These are phyloP conservation scores for Abrostola triplasia DNA, from an alignment of 2,888 invertebrate species.

Conservation along the genomic window DNA sequence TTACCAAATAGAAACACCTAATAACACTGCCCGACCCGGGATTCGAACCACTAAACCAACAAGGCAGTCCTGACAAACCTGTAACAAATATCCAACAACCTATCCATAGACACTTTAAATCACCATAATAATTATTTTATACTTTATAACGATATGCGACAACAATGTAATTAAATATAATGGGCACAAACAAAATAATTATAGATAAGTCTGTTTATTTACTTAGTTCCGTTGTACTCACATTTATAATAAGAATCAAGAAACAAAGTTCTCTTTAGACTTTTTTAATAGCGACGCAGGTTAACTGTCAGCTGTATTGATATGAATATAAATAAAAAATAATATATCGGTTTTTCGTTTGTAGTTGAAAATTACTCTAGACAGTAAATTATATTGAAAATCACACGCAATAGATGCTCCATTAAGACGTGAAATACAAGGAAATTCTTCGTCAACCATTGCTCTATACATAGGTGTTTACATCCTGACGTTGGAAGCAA, in stretches of 20 bases:
- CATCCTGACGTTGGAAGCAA: constrained; percentile 8
- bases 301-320: neutral
- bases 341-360: too few species aligned
- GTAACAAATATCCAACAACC: too few species aligned
- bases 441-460: neutral
- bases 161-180: constrained; percentile 2
- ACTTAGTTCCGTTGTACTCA: neutral
- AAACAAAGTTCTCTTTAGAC: neutral
- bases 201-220: neutral
- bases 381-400: too few species aligned
- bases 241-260: neutral
- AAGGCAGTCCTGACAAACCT: too few species aligned
- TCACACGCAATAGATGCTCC: too few species aligned
- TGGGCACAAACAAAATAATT: neutral
- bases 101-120: too few species aligned
- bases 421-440: neutral
- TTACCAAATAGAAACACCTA: too few species aligned
- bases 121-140: too few species aligned
- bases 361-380: too few species aligned
- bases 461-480: constrained; percentile 14
- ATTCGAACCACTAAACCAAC: too few species aligned
- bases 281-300: neutral
- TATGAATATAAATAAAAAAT: too few species aligned
- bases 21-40: too few species aligned
- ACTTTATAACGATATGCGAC: neutral